These are phyloP conservation scores for Prunella fulvescens DNA, from an alignment of 2,113 vertebrate species.

Conservation along the genomic window DNA sequence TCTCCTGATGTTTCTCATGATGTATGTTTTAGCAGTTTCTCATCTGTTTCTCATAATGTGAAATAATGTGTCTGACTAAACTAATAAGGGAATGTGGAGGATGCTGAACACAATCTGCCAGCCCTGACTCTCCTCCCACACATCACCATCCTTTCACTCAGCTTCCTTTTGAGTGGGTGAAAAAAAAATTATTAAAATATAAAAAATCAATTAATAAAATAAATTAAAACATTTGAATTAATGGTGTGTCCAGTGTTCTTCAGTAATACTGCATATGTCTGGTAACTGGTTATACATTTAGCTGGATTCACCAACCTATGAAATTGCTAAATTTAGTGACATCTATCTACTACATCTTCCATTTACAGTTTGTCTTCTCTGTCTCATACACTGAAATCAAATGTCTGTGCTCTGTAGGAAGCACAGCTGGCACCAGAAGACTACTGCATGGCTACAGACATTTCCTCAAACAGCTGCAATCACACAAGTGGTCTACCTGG, in stretches of 20 bases:
- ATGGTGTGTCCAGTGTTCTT: not conserved
- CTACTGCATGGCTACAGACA: not conserved
- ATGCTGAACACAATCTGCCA: constrained; percentile 18
- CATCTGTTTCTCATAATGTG: constrained; percentile 59
- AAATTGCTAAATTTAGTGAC: not conserved
- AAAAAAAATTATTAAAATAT: not conserved
- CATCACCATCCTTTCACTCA: not conserved
- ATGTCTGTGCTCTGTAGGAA: not conserved
- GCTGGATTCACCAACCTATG: not conserved
- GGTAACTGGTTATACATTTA: not conserved
- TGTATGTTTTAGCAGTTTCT: constrained; percentile 41
- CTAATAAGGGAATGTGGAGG: constrained; percentile 29
- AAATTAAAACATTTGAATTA: not conserved
- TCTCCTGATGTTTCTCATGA: constrained; percentile 41
- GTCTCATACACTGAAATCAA: not conserved
- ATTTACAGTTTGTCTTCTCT: not conserved
- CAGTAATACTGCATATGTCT: not conserved
- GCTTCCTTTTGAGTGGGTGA: not conserved
- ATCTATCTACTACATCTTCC: not conserved
- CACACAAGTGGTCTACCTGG: not conserved
- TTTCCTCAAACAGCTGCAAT: not conserved
- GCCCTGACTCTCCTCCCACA: not conserved
- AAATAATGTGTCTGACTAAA: constrained; percentile 47
- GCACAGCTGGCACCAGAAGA: not conserved
- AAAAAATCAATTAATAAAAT: not conserved